A percentile compares a stretch with the other conserved stretches of the same genome.
Conservation (phyloP, 2,888 invertebrate species). For the Mythimna ferrago region DNA sequence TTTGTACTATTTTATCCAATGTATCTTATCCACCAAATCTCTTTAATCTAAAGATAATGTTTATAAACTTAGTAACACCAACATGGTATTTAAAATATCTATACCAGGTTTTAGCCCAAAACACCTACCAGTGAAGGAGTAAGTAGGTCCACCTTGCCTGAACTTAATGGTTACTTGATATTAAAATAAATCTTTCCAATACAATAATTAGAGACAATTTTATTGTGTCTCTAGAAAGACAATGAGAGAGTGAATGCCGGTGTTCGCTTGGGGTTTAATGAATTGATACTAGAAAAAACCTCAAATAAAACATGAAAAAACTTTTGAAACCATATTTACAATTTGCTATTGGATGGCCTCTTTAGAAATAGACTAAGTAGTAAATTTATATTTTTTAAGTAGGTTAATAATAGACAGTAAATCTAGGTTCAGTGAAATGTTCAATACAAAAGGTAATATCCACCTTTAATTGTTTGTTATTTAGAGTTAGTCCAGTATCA, state of each 20-base stretch:
- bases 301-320: not conserved
- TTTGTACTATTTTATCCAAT: constrained; percentile 1
- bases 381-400: not conserved
- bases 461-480: not conserved
- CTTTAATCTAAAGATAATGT: constrained; percentile 7
- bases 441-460: not conserved
- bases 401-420: not conserved
- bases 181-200: not conserved
- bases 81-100: not conserved
- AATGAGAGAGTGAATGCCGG: too few relatives aligned
- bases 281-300: not conserved
- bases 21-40: constrained; percentile 6
- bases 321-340: not conserved
- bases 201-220: too few relatives aligned
- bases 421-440: not conserved
- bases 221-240: too few relatives aligned
- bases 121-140: not conserved
- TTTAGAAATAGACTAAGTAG: not conserved
- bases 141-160: not conserved
- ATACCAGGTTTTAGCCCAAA: not conserved
- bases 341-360: not conserved
- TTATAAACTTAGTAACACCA: not conserved
- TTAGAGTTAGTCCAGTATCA: not conserved
- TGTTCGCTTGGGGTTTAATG: too few relatives aligned
- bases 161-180: not conserved